phyloP scores from a whole-genome alignment of 2,113 vertebrate genomes.

The Forbesichthys papilliferus region DNA sequence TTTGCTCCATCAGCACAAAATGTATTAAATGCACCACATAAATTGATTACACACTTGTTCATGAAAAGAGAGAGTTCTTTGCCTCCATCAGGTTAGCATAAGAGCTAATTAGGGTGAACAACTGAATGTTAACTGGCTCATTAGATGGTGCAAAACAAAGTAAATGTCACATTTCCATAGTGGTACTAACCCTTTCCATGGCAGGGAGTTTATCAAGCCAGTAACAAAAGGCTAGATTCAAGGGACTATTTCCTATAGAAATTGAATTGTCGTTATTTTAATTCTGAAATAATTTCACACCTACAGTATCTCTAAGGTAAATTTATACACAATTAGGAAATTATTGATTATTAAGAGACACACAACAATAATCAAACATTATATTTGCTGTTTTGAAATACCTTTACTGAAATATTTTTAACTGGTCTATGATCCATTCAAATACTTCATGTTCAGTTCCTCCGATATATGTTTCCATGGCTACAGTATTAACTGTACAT shows the following conservation, averaged over 20 bases:
- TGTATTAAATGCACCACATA: constrained; percentile 66
- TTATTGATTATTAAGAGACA: not conserved
- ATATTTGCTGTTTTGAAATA: not conserved
- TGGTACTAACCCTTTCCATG: constrained; percentile 15
- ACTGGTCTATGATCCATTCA: not conserved
- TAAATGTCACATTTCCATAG: constrained; percentile 77
- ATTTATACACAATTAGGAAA: not conserved
- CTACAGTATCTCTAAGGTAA: not conserved
- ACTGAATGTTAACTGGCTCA: constrained; percentile 78
- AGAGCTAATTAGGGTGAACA: constrained; percentile 77
- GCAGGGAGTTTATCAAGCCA: too few species aligned
- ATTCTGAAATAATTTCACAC: not conserved
- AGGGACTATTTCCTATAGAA: not conserved
- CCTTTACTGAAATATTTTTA: not conserved
- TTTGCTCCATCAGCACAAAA: constrained; percentile 41
- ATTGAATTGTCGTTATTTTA: not conserved
- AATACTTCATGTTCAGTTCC: too few species aligned
- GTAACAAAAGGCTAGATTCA: not conserved
- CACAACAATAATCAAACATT: not conserved
- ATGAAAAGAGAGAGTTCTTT: constrained; percentile 66
- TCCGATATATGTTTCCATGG: not conserved
- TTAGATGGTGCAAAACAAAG: constrained; percentile 74
- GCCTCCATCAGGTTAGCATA: constrained; percentile 67
- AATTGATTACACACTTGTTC: constrained; percentile 69
- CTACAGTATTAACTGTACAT: not conserved